Evolutionary conservation across 2,113 vertebrate genomes (phyloP), one percentile per base, ranked within the genome.

Genomic region (Rissa tridactyla): DNA sequence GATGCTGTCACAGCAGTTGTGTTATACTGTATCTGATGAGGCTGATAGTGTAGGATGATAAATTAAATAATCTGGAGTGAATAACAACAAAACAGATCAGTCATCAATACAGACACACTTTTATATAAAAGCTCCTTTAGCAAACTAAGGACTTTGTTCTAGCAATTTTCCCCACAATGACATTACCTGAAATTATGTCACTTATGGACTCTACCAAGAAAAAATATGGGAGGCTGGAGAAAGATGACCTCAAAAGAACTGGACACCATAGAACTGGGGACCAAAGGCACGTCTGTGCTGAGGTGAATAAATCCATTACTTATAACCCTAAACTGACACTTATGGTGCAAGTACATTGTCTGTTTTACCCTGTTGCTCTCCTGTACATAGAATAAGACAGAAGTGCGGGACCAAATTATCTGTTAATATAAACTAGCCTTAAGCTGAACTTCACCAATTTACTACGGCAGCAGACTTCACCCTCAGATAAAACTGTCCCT

Each of bases 201-300:
- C 95, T 88, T 94, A 84, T 17, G 54, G 51, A 84, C 52, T 92
- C 58, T 86, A 92, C 65, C 47, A 68, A 94, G 86, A 34, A 77
- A 69, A 94, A 60, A 77, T 82, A 93, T 66, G 84, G 90, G 72
- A 94, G 88, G 87, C 51, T 89, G 52, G 85, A 95, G 88, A 93
- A 96, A 70, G 86, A 82, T 90, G 80, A 96, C 72, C 82, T 88
- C 84, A 94, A 82, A 95, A 94, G 62, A 95, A 94, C 34, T 88
- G 65, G 92, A 91, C 69, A 62, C 76, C 93, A 96, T 72, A 88
- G 83, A 97, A 80, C 72, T 96, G 95, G 88, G 62, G 94, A 97
- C 91, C 83, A 94, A 96, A 97, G 94, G 95, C 94, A 96, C 94
- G 75, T 90, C 82, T 94, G 94, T 95, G 91, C 96, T 97, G 89